These are phyloP conservation scores for Nicator chloris DNA, from an alignment of 2,113 vertebrate genomes.

Conservation along the genomic window DNA sequence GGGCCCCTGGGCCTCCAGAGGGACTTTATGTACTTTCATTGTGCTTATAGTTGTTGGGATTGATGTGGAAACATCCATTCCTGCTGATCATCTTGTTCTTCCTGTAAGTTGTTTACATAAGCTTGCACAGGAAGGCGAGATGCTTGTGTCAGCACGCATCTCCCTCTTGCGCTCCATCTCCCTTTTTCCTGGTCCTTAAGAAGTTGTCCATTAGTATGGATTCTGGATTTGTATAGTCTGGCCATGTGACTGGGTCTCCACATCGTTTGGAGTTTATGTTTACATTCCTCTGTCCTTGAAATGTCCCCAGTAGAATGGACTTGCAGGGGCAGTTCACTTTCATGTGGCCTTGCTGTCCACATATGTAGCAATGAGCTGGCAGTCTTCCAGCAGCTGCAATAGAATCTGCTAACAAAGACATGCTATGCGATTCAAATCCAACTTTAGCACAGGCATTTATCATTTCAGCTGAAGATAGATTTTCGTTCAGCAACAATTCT, in stretches of 20 bases:
- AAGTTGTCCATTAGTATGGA: not conserved
- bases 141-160: not conserved
- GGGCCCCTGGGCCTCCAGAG: not conserved
- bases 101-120: not conserved
- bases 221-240: not conserved
- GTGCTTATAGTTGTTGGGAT: too few relatives aligned
- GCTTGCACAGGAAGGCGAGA: not conserved
- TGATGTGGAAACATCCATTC: not conserved
- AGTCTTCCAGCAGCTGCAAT: not conserved
- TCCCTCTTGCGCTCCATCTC: accelerated
- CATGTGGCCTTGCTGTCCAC: not conserved
- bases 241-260: not conserved
- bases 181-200: not conserved
- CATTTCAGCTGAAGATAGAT: not conserved
- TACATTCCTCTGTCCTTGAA: not conserved
- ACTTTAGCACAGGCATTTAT: not conserved
- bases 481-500: not conserved
- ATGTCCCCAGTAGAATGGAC: not conserved
- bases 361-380: not conserved
- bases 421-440: not conserved
- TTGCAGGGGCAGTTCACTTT: not conserved
- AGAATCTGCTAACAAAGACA: not conserved
- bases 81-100: not conserved
- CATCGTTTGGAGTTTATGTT: not conserved
- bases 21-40: not conserved